Evolutionary conservation across 2,113 vertebrate genomes (phyloP), one percentile per base, ranked within the genome.

Genomic region (Panthera tigris): DNA sequence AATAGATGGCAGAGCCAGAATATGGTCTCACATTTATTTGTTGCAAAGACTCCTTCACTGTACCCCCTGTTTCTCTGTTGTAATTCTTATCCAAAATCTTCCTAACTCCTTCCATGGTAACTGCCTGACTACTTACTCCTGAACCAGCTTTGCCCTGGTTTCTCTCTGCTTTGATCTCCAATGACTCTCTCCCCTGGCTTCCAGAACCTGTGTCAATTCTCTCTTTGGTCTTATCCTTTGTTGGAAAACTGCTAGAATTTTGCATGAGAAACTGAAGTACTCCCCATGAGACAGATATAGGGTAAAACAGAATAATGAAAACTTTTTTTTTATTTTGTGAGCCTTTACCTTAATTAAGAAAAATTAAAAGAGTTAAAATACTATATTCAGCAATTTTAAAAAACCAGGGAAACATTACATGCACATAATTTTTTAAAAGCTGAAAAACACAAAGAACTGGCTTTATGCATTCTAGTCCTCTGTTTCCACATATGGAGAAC

Each of bases 401-500:
- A 79, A 41, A 63, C 84, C 52, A 90, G 63, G 39, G 68, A 89
- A 96, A 80, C 61, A 45, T 66, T 93, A 50, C n/a, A 89, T 39
- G 52, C 18, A 52, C 15, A 69, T 18, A 76, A 90, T 84, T 95
- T 95, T 89, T 81, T 71, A 87, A 95, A 69, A 61, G 16, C 11
- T 74, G 61, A 80, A 63, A 50, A 94, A 36, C 65, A 96, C 81
- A 97, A 93, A 85, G 52, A 93, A 39, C 31, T 57, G 63, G 52
- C 21, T 79, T 87, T 85, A 63, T 55, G 68, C 18, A 68, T 50
- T 79, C 4, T 68, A 27, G 55, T 63, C 45, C 23, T 82, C 80
- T 48, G 33, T 90, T 18, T 57, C 50, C 4, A 85, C 91, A 89
- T 69, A 95, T 94, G 61, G 88, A 97, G 94, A 97, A 55, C 81